Evolutionary conservation across 2,888 invertebrate species (phyloP).

Genomic region (Chymomyza caudatula): DNA sequence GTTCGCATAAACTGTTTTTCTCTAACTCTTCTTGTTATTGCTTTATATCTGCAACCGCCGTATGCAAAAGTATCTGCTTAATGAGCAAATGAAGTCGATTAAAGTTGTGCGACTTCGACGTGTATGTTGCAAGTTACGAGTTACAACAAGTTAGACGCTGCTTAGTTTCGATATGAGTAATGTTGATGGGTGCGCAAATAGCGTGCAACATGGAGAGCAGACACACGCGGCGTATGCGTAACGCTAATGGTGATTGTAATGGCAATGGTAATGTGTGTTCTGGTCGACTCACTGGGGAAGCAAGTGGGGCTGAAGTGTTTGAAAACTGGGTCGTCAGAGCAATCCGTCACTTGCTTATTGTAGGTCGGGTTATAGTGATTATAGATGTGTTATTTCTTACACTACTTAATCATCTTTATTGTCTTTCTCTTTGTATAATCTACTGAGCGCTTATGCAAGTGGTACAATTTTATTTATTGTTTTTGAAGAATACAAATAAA

Average conservation of each 20-base stretch:
- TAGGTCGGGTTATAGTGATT: not conserved
- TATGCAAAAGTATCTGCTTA: constrained; percentile 60
- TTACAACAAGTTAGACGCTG: not conserved
- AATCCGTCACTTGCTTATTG: not conserved
- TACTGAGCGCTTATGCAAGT: not conserved
- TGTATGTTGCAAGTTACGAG: constrained; percentile 28
- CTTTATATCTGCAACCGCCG: constrained; percentile 2
- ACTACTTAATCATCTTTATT: not conserved
- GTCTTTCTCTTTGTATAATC: not conserved
- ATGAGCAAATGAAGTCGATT: constrained; percentile 74
- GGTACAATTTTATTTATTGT: not conserved
- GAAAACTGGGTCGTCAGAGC: not conserved
- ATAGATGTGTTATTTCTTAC: not conserved
- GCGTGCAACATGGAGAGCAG: constrained; percentile 19
- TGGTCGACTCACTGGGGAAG: not conserved
- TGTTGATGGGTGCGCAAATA: constrained; percentile 48
- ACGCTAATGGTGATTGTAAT: constrained; percentile 6
- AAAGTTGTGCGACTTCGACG: constrained; percentile 42
- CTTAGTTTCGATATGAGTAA: constrained; percentile 53
- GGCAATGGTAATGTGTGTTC: not conserved
- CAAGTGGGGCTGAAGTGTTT: not conserved
- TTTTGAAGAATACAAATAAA: not conserved
- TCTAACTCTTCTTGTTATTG: not conserved
- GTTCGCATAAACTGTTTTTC: not conserved
- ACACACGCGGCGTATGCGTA: constrained; percentile 39